These are phyloP conservation scores for Alces alces DNA, from an alignment of 2,113 vertebrate species.

Conservation along the genomic window DNA sequence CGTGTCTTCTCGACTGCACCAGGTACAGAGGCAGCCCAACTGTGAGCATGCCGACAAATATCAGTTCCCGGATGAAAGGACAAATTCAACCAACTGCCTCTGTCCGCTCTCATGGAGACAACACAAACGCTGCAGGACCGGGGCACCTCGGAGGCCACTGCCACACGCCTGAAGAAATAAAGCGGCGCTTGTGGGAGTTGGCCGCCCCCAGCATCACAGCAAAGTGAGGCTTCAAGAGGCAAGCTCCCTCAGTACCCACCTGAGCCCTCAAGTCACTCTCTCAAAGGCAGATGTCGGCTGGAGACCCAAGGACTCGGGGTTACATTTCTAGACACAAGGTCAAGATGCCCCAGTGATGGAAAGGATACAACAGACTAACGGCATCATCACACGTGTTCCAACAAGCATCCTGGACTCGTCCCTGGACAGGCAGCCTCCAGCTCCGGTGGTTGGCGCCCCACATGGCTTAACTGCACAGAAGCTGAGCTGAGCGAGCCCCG, in stretches of 20 bases:
- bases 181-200: accelerated
- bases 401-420: not conserved
- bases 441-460: not conserved
- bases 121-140: not conserved
- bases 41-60: not conserved
- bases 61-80: not conserved
- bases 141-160: accelerated
- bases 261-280: not conserved
- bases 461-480: not conserved
- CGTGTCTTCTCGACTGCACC: accelerated
- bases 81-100: too few relatives aligned
- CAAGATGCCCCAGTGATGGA: not conserved
- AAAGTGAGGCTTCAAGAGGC: not conserved
- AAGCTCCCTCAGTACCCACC: not conserved
- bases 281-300: not conserved
- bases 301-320: not conserved
- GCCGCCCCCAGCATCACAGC: not conserved
- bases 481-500: not conserved
- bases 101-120: not conserved
- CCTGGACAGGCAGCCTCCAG: not conserved
- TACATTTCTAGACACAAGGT: not conserved
- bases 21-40: not conserved
- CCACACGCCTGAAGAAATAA: not conserved
- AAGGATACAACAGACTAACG: not conserved
- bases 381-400: not conserved